These are phyloP conservation scores for Myiotriccus ornatus DNA, from an alignment of 2,797 vertebrate species.

Conservation along the genomic window DNA sequence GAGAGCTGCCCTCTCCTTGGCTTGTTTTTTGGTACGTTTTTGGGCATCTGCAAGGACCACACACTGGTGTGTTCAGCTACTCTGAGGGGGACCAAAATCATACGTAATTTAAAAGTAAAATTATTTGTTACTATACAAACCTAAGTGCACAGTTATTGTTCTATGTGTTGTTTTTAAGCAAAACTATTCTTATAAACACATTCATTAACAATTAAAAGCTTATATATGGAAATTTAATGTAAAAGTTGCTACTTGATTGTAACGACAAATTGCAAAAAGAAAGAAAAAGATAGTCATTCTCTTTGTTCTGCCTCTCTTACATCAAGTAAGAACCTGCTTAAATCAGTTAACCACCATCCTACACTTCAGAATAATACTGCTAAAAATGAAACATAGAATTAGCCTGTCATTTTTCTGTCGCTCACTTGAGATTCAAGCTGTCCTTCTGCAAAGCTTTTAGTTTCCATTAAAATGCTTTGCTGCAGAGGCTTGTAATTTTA, in stretches of 20 bases:
- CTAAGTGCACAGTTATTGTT: neutral
- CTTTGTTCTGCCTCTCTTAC: constrained; percentile 40
- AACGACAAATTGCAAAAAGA: neutral
- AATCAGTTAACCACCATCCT: constrained; percentile 58
- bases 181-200: neutral
- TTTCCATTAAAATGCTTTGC: constrained; percentile 21
- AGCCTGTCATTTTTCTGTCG: constrained; percentile 47
- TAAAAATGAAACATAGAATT: constrained; percentile 69
- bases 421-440: constrained; percentile 23
- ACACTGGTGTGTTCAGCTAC: neutral
- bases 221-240: neutral
- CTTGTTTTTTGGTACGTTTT: neutral
- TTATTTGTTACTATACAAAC: neutral
- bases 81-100: neutral
- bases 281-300: neutral
- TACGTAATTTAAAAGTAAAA: neutral
- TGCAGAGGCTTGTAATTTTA: neutral
- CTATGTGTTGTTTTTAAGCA: neutral
- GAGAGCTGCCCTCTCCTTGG: neutral
- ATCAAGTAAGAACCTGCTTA: constrained; percentile 25
- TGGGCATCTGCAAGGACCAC: neutral
- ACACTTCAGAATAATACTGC: constrained; percentile 54
- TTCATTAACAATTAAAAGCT: neutral
- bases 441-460: constrained; percentile 37
- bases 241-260: neutral